Evolutionary conservation across 2,113 vertebrate genomes (phyloP).

Genomic region (Zosterops pallidus): DNA sequence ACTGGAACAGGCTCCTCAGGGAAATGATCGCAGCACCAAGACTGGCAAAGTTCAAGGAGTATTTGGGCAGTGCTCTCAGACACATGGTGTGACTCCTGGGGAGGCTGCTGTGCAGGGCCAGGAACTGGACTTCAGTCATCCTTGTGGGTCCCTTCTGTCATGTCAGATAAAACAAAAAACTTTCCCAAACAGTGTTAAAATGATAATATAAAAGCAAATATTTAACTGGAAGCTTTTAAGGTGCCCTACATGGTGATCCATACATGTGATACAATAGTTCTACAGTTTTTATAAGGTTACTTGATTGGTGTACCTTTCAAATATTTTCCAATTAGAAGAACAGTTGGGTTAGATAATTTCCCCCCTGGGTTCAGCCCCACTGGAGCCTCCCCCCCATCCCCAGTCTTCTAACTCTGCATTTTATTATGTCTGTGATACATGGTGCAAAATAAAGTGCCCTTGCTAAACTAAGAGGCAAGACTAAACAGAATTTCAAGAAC

Average conservation of each 20-base stretch:
- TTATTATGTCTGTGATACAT: background rate
- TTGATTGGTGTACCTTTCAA: background rate
- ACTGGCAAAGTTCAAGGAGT: background rate
- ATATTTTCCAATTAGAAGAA: background rate
- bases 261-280: background rate
- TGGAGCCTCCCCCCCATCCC: background rate
- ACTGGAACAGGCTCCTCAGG: background rate
- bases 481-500: background rate
- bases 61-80: background rate
- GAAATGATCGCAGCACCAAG: background rate
- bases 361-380: background rate
- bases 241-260: background rate
- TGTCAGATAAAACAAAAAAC: background rate
- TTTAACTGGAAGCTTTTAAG: background rate
- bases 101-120: background rate
- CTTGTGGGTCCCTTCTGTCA: background rate
- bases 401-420: fast-evolving
- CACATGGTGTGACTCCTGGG: background rate
- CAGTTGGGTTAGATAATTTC: background rate
- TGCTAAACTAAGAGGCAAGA: background rate
- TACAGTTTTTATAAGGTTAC: background rate
- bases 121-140: background rate
- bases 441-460: background rate
- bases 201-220: background rate
- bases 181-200: background rate